Evolutionary conservation across 2,888 invertebrate species (phyloP), one percentile per base, ranked within the genome.

Genomic region (Busseola fusca): DNA sequence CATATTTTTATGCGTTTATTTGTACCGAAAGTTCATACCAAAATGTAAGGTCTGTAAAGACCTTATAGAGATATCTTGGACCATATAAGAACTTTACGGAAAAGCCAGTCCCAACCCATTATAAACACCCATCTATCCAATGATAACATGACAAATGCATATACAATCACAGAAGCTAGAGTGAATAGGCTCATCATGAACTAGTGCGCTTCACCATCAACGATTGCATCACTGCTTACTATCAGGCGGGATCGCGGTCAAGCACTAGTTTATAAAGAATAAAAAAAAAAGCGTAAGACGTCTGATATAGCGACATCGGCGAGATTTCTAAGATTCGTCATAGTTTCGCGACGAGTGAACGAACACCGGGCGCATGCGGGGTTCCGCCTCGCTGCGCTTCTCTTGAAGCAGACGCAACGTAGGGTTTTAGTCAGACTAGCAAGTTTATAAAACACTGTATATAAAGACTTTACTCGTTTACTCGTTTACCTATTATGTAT

Each of bases 261-360:
- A n/a, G n/a, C n/a, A n/a, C n/a, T n/a, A n/a, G n/a, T n/a, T n/a
- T n/a, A n/a, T n/a, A n/a, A n/a, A n/a, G n/a, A n/a, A n/a, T n/a
- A n/a, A n/a, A n/a, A n/a, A n/a, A n/a, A n/a, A n/a, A n/a, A n/a
- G 69, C 79, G 74, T 82, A 70, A 71, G 42, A 74, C 54, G 58
- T 69, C 21, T 78, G 60, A 64, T 78, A 48, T 14, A 68, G 64
- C 60, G 30, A 54, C 73, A 65, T 68, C 64, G n/a, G 2, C 16
- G 59, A 80, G 81, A 80, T 84, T 84, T 72, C 78, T 80, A 73
- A 72, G 76, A 80, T 84, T 80, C 74, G 85, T 83, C 76, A 77
- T 77, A 83, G 76, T 69, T 80, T 80, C 56, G 70, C 75, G 57
- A 57, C 65, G 64, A 76, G 60, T 34, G 63, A 57, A 54, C 57